phyloP scores from a whole-genome alignment of 2,797 vertebrate species.

The Mallotus villosus region DNA sequence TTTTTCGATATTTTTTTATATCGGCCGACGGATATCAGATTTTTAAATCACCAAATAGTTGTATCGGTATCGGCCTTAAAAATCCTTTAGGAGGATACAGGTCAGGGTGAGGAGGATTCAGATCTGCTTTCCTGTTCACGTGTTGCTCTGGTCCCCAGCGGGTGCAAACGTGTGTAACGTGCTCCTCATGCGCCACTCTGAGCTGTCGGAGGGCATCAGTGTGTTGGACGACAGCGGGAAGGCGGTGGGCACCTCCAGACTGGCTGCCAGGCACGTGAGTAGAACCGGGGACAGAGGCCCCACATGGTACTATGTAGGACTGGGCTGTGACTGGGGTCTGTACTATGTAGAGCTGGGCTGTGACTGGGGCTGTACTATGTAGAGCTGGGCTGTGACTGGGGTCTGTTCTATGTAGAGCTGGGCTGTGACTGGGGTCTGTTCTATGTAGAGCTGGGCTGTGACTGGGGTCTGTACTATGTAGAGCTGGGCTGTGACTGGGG shows the following conservation, averaged over 20 bases:
- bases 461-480: background rate
- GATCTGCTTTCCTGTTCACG: background rate
- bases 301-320: background rate
- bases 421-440: too few species aligned
- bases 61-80: too few species aligned
- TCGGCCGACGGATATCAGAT: too few species aligned
- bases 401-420: too few species aligned
- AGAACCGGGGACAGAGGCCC: background rate
- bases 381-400: too few species aligned
- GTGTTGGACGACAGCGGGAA: constrained; percentile 81
- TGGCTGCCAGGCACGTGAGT: constrained; percentile 87
- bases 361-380: too few species aligned
- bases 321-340: too few species aligned
- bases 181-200: constrained; percentile 89
- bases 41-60: too few species aligned
- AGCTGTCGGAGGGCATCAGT: constrained; percentile 87
- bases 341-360: too few species aligned
- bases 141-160: constrained; percentile 62
- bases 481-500: background rate
- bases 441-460: too few species aligned
- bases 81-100: too few species aligned
- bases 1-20: too few species aligned
- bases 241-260: constrained; percentile 85
- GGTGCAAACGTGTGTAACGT: constrained; percentile 93
- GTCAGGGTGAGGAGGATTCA: background rate